Conservation (phyloP, 2,888 invertebrate genomes). For the Notodromas monacha region DNA sequence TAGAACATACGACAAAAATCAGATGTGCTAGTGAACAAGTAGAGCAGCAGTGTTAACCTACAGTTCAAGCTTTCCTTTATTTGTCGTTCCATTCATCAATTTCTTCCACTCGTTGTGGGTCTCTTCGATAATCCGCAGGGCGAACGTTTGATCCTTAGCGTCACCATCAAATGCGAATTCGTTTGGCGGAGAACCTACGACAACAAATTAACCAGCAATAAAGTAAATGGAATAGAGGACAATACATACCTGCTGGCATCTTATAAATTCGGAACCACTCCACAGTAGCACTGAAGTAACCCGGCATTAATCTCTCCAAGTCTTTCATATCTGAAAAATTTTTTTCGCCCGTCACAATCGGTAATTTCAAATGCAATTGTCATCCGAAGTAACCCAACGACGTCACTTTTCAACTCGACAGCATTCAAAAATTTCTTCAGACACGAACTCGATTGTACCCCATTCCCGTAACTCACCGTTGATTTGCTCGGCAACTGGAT, state of each 20-base stretch:
- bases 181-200: too few relatives aligned
- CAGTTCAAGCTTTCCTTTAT: not conserved
- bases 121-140: not conserved
- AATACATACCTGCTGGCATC: constrained; percentile 64
- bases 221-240: too few relatives aligned
- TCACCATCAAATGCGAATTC: constrained; percentile 1
- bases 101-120: not conserved
- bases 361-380: not conserved
- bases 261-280: constrained; percentile 99
- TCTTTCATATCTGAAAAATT: constrained; percentile 36
- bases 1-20: too few relatives aligned
- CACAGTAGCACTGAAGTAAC: constrained; percentile 67
- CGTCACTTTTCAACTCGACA: not conserved
- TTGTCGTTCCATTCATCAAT: not conserved
- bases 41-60: too few relatives aligned
- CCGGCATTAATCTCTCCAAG: constrained; percentile 72
- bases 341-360: too few relatives aligned
- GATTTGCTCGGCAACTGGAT: constrained; percentile 51
- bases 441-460: not conserved
- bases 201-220: too few relatives aligned
- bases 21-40: too few relatives aligned
- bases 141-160: not conserved
- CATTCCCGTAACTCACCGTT: constrained; percentile 22
- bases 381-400: too few relatives aligned
- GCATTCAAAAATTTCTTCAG: not conserved